Conservation (phyloP, 2,888 invertebrate species). For the Lasioglossum vierecki region DNA sequence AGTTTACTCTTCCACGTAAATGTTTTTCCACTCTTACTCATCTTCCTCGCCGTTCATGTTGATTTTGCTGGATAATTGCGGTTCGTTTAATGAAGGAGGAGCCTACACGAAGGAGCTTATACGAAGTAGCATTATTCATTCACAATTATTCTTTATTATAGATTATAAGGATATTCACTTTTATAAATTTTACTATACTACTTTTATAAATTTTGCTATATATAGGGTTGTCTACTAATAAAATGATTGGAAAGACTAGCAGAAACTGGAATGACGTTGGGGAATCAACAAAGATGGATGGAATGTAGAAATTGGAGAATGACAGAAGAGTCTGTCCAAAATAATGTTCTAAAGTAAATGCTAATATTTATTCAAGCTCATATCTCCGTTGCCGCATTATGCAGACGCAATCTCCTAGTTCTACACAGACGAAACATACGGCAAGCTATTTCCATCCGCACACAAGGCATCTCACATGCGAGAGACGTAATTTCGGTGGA, state of each 20-base stretch:
- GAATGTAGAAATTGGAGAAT: too few species aligned
- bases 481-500: conserved; percentile 35
- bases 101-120: neutral
- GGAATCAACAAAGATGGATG: too few species aligned
- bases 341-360: neutral
- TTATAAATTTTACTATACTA: too few species aligned
- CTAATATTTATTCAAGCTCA: neutral
- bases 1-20: neutral
- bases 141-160: too few species aligned
- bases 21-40: neutral
- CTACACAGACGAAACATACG: neutral
- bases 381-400: neutral
- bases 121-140: neutral
- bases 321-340: neutral
- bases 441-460: neutral
- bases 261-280: too few species aligned
- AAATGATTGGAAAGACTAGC: too few species aligned
- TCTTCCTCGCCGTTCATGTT: neutral
- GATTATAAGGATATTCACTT: neutral
- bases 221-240: neutral
- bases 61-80: neutral
- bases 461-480: conserved; percentile 7
- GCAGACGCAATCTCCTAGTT: neutral
- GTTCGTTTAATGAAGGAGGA: neutral
- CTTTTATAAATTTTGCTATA: too few species aligned